A percentile compares a stretch with the other conserved stretches of the same genome.
Conservation (phyloP, 37 sponge, comb jelly and placozoan genomes). For the Crambe crambe region DNA sequence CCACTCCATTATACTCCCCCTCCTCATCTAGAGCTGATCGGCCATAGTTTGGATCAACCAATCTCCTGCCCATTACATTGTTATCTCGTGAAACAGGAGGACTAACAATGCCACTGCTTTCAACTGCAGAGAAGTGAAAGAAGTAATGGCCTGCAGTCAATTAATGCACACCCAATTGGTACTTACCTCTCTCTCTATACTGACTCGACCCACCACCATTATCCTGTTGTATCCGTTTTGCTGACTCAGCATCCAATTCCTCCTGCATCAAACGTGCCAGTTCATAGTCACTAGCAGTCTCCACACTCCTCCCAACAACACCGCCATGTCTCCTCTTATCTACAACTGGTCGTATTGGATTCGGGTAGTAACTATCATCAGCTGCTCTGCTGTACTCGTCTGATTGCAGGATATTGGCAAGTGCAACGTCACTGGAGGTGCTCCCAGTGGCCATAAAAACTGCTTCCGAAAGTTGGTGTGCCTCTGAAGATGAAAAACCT, state of each 20-base stretch:
- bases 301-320: not conserved
- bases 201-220: not conserved
- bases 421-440: not conserved
- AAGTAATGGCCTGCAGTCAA: too few species aligned
- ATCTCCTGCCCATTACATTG: not conserved
- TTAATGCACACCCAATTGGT: too few species aligned
- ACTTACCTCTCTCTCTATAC: not conserved
- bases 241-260: not conserved
- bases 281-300: not conserved
- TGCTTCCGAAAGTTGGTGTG: too few species aligned
- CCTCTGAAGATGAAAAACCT: too few species aligned
- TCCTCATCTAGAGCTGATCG: too few species aligned
- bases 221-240: not conserved
- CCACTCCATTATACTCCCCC: not conserved
- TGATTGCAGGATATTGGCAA: not conserved
- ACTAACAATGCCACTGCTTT: not conserved
- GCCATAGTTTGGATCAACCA: not conserved
- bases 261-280: conserved; percentile 9
- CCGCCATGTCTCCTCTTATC: not conserved
- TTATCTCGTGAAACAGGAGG: not conserved
- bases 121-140: conserved; percentile 6
- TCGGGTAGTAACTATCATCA: too few species aligned
- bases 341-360: not conserved
- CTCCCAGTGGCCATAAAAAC: too few species aligned
- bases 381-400: not conserved